These are phyloP conservation scores for Danio albolineatus DNA, from an alignment of 2,797 vertebrate genomes.

Conservation along the genomic window DNA sequence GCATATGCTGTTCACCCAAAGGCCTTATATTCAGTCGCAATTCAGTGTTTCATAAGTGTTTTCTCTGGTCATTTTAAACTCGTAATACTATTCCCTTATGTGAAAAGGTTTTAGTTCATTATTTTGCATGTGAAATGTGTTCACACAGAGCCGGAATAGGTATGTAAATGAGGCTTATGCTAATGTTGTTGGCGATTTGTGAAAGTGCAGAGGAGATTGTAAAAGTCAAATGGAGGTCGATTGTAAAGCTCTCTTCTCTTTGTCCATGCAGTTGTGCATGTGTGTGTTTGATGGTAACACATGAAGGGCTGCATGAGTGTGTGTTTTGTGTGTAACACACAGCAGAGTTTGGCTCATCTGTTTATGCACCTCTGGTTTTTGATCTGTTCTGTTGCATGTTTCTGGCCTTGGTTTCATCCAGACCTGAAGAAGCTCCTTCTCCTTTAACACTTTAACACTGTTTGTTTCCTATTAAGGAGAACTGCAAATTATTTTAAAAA, in stretches of 20 bases:
- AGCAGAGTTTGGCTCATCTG: neutral
- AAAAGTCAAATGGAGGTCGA: neutral
- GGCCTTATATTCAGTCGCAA: too few species aligned
- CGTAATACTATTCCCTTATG: too few species aligned
- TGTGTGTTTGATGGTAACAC: neutral
- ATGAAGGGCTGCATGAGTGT: conserved; percentile 16
- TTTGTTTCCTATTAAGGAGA: neutral
- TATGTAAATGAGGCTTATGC: neutral
- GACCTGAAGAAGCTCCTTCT: neutral
- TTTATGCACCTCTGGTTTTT: neutral
- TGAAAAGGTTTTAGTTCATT: neutral
- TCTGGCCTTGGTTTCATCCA: neutral
- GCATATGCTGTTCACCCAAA: too few species aligned
- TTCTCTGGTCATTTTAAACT: too few species aligned
- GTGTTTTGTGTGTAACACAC: conserved; percentile 1
- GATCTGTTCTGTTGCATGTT: conserved; percentile 34
- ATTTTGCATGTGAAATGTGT: neutral
- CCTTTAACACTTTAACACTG: conserved; percentile 14
- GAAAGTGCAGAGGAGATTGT: neutral
- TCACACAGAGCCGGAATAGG: neutral
- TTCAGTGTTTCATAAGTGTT: too few species aligned
- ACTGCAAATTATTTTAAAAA: neutral
- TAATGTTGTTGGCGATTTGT: neutral
- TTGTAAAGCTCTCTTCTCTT: neutral
- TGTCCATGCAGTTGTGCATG: conserved; percentile 4